Evolutionary conservation across 2,888 invertebrate genomes (phyloP), one percentile per base, ranked within the genome.

Genomic region (Sycophila texana): DNA sequence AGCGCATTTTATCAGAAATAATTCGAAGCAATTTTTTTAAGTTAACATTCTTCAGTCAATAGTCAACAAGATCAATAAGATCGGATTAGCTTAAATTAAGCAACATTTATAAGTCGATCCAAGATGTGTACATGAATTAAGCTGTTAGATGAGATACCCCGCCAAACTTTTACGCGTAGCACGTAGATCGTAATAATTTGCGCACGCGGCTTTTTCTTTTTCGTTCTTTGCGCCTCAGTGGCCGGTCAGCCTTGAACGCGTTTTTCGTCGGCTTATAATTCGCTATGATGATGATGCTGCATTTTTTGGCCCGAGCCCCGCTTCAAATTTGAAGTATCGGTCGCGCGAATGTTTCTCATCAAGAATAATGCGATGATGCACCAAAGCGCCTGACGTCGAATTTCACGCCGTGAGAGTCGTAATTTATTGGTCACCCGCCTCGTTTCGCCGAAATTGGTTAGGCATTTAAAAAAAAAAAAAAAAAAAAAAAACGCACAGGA

Each of bases 251-350:
- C 73, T 73, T 73, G 73, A 14, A 13, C 20, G 39, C 53, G 55
- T 55, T 55, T 68, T 68, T 55, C 49, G 13, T 30, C 14, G 49
- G 20, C 53, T 70, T 39, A 39, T n/a, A n/a, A n/a, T 39, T 39
- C 39, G 10, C 10, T 39, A 39, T 10, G 39, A 39, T 5, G 39
- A 39, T 39, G 39, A 39, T 39, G 10, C 10, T 39, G 39, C 39
- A 39, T 39, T 39, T 39, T 68, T 71, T 76, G 70, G 70, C 75
- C 18, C 22, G 12, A 49, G 30, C 61, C 18, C 53, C 60, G 22
- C n/a, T 18, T 39, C 14, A 10, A 16, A 53, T 68, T 75, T 68
- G 58, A 75, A 26, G 60, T 75, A 75, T 68, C 65, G 74, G 30
- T 22, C 20, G 14, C 13, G 47, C 73, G 16, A 47, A 18, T 58